Percentiles rank a stretch among this genome's conserved stretches.
Evolutionary conservation across 2,797 vertebrate genomes (phyloP).

Genomic region (Amblyopsis hoosieri): DNA sequence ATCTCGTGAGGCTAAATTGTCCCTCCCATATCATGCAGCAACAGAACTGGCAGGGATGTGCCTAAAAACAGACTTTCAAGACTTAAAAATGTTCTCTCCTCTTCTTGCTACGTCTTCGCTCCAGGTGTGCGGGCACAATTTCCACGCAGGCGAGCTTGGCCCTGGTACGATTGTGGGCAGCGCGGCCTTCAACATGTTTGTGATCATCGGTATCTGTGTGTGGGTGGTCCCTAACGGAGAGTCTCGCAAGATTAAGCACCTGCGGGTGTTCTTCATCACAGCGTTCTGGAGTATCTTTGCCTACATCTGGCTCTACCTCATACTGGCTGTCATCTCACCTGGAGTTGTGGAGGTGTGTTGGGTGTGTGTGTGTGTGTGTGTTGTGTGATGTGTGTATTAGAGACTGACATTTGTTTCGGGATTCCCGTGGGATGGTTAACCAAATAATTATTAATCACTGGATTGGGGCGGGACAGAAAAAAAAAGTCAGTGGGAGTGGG

Average conservation of each 20-base stretch:
- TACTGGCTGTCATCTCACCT: slow-evolving; percentile 90
- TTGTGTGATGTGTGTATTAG: neutral
- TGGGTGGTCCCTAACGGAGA: slow-evolving; percentile 89
- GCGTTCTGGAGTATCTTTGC: slow-evolving; percentile 95
- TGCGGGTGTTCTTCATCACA: slow-evolving; percentile 92
- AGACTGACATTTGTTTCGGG: too few species aligned
- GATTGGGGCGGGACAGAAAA: too few species aligned
- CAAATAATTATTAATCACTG: too few species aligned
- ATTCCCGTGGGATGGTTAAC: too few species aligned
- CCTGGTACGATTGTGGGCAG: slow-evolving; percentile 95
- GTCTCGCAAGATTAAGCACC: slow-evolving; percentile 89
- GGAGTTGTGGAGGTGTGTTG: slow-evolving; percentile 82
- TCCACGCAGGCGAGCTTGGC: slow-evolving; percentile 88
- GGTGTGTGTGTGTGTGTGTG: neutral
- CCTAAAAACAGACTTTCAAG: neutral
- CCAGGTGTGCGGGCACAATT: slow-evolving; percentile 89
- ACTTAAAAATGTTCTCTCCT: neutral
- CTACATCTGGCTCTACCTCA: slow-evolving; percentile 95
- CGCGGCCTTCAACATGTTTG: slow-evolving; percentile 97
- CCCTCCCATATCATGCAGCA: too few species aligned
- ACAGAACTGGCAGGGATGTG: too few species aligned
- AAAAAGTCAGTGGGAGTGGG: too few species aligned
- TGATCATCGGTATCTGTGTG: slow-evolving; percentile 91
- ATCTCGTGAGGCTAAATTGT: too few species aligned
- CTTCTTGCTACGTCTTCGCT: neutral